Base-by-base conservation (phyloP, 1,140 invertebrate species). In the Drosophila murphyi region DNA sequence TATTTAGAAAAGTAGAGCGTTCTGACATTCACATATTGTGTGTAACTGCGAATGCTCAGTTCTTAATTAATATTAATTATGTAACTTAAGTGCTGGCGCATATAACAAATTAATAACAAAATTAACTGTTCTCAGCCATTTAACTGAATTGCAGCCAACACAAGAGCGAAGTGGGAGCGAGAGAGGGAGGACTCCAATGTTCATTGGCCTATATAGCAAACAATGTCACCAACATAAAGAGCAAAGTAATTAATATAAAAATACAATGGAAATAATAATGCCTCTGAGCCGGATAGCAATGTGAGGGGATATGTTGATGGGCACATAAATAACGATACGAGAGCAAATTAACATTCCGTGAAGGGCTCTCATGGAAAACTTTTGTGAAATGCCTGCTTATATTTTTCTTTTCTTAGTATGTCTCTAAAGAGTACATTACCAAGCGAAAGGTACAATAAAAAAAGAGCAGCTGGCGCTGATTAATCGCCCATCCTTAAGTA, bases 31-130 rank as follows among this genome's bases (percentile, higher is more conserved):
- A 69, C 62, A 79, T 79, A 75, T 35, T 32, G 41, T 12, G 48
- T 69, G 47, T 61, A n/a, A 48, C 31, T 63, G 62, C 41, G 56
- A 35, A 32, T 6, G 41, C 35, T 32, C 31, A 59, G 12, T 62
- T 62, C 63, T 67, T 83, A 76, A 83, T 80, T 78, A 72, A 83
- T 78, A 83, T 80, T 80, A 88, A 89, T 89, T 68, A 80, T 78
- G 67, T 62, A 65, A 43, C 76, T 76, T 70, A 52, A 78, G 70
- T 76, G 55, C 48, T 71, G 50, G 31, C 56, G 39, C 35, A 73
- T 55, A 61, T 68, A 69, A 61, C 67, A 82, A 86, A 87, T 86
- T 86, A 86, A 82, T 87, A 80, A 87, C 52, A 45, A 62, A 62
- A 69, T 68, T 41, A 20, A 60, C 39, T 52, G 67, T 45, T 59